These are phyloP conservation scores for Apis laboriosa DNA, from an alignment of 1,140 invertebrate species.

Conservation along the genomic window DNA sequence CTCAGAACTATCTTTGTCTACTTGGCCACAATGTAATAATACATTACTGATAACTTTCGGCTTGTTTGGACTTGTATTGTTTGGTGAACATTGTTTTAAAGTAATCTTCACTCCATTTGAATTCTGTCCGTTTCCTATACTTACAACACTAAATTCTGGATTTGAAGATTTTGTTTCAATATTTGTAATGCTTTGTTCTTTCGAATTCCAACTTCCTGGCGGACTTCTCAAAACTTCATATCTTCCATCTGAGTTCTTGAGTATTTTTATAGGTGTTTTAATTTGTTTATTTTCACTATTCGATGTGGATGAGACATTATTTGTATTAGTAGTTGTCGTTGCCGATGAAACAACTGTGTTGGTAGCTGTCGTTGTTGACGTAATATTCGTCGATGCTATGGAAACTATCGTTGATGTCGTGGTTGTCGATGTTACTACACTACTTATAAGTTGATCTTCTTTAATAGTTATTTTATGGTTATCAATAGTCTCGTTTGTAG, in stretches of 20 bases:
- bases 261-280: conserved; percentile 75
- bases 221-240: conserved; percentile 70
- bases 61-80: conserved; percentile 39
- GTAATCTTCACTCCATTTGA: conserved; percentile 76
- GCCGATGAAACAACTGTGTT: background rate
- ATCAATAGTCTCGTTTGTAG: background rate
- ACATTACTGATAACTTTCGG: conserved; percentile 75
- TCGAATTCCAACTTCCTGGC: background rate
- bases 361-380: background rate
- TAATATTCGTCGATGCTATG: background rate
- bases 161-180: conserved; percentile 53
- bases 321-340: background rate
- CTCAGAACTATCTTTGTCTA: conserved; percentile 50
- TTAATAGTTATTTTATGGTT: conserved; percentile 1
- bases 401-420: conserved; percentile 2
- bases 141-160: conserved; percentile 75
- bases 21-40: conserved; percentile 59
- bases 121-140: conserved; percentile 70
- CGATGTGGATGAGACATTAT: background rate
- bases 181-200: conserved; percentile 15
- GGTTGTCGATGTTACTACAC: background rate
- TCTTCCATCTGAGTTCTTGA: conserved; percentile 74
- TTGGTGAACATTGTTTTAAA: conserved; percentile 72
- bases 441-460: background rate
- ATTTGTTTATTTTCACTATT: conserved; percentile 58